Evolutionary conservation across 1,140 invertebrate species (phyloP).

Genomic region (Drosophila ficusphila): DNA sequence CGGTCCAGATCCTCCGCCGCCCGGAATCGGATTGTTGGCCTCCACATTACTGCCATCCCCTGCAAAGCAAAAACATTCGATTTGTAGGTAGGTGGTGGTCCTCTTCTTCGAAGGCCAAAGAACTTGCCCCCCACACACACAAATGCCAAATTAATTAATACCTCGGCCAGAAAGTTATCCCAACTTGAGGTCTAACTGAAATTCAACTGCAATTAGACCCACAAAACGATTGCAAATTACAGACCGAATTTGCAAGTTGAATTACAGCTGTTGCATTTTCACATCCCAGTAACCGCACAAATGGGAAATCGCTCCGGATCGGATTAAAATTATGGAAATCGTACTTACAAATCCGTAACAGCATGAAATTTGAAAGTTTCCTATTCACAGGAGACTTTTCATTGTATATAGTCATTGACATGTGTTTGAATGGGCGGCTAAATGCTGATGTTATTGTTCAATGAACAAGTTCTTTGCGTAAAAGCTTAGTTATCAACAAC

Average conservation of each 20-base stretch:
- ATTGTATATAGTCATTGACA: slow-evolving; percentile 15
- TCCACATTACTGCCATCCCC: slow-evolving; percentile 57
- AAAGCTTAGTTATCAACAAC: background rate
- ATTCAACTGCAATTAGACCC: slow-evolving; percentile 12
- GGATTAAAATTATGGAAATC: slow-evolving; percentile 40
- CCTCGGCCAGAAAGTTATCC: slow-evolving; percentile 7
- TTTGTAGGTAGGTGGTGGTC: slow-evolving; percentile 4
- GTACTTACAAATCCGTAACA: background rate
- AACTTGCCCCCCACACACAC: slow-evolving; percentile 4
- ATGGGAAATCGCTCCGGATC: background rate
- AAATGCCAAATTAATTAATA: slow-evolving; percentile 33
- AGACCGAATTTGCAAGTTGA: slow-evolving; percentile 3
- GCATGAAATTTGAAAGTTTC: background rate
- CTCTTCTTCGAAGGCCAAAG: background rate
- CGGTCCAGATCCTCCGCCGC: slow-evolving; percentile 36
- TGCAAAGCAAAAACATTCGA: slow-evolving; percentile 32
- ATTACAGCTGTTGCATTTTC: slow-evolving; percentile 20
- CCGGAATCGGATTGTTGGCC: slow-evolving; percentile 59
- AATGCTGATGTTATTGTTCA: slow-evolving; percentile 14
- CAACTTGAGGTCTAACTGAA: slow-evolving; percentile 1
- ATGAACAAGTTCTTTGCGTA: background rate
- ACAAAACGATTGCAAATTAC: background rate
- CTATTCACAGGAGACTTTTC: background rate
- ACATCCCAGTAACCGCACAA: slow-evolving; percentile 13
- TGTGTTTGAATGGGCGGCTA: slow-evolving; percentile 9